These are phyloP conservation scores for Podilymbus podiceps DNA, from an alignment of 2,113 vertebrate genomes.

Conservation along the genomic window DNA sequence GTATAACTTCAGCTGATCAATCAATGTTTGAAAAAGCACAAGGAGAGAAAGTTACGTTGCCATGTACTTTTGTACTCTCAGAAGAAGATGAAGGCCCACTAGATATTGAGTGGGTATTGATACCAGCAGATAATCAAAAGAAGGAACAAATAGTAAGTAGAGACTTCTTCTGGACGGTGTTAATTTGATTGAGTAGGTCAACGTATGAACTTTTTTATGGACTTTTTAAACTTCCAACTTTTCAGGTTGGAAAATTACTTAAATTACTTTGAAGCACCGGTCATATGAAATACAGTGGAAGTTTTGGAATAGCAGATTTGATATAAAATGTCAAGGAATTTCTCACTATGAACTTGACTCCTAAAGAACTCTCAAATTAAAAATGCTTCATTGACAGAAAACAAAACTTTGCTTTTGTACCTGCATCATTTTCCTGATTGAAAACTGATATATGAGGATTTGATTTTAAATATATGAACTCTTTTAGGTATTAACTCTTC, in stretches of 20 bases:
- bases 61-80: conserved; percentile 68
- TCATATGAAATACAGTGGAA: background rate
- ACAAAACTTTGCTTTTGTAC: background rate
- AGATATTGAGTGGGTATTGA: conserved; percentile 79
- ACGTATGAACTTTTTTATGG: background rate
- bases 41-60: conserved; percentile 75
- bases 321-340: background rate
- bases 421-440: background rate
- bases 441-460: background rate
- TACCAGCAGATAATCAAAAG: conserved; percentile 73
- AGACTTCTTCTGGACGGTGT: background rate
- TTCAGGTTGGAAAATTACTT: background rate
- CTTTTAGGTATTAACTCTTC: background rate
- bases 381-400: background rate
- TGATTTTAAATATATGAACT: background rate
- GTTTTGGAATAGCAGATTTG: background rate
- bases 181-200: background rate
- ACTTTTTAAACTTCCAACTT: background rate
- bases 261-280: background rate
- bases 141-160: conserved; percentile 75
- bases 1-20: conserved; percentile 61
- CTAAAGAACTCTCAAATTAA: background rate
- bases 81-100: conserved; percentile 62
- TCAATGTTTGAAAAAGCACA: conserved; percentile 72
- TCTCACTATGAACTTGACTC: background rate